Evolutionary conservation across 1,140 invertebrate genomes (phyloP), one percentile per base, ranked within the genome.

Genomic region (Drosophila hydei): DNA sequence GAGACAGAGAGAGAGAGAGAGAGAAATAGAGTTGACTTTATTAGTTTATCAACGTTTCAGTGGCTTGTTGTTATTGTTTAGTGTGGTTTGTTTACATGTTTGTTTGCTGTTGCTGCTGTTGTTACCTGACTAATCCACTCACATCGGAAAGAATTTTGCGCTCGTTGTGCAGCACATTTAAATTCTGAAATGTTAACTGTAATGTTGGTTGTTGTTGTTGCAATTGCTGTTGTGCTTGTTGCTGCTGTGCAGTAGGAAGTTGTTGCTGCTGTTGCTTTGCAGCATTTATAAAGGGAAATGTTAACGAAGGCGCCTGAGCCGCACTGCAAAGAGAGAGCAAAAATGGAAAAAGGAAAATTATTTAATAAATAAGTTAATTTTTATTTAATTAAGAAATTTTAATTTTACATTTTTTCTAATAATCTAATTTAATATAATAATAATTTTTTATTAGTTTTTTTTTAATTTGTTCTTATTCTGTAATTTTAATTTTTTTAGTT

Each of bases 61-160:
- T 75, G 59, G 72, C 67, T 61, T 70, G 42, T 45, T 58, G 18
- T 68, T 52, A 47, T 61, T 59, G 36, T 60, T 56, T 56, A n/a
- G 21, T 63, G 14, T 50, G 56, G 40, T 45, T 55, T 77, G 19
- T 21, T 12, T 40, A 43, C 30, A 60, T 56, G 11, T 55, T 40
- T 64, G 36, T 54, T 69, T 58, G 6, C 48, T 70, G 67, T 18
- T 64, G 23, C 25, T 73, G 78, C 71, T 80, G 63, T 65, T 88
- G 77, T 91, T 90, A 91, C 79, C 94, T 93, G 60, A 96, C 95
- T 62, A 95, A 91, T 25, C 96, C 96, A 84, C 94, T 95, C 76
- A 97, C 94, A 91, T 96, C 94, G 69, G 93, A 92, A 50, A 96
- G 93, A 55, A 96, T 95, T n/a, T 92, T 92, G 65, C 94, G 93